A percentile compares a stretch with the other conserved stretches of the same genome.
Evolutionary conservation across 1,140 invertebrate species (phyloP).

Genomic region (Pseudomyrmex gracilis): DNA sequence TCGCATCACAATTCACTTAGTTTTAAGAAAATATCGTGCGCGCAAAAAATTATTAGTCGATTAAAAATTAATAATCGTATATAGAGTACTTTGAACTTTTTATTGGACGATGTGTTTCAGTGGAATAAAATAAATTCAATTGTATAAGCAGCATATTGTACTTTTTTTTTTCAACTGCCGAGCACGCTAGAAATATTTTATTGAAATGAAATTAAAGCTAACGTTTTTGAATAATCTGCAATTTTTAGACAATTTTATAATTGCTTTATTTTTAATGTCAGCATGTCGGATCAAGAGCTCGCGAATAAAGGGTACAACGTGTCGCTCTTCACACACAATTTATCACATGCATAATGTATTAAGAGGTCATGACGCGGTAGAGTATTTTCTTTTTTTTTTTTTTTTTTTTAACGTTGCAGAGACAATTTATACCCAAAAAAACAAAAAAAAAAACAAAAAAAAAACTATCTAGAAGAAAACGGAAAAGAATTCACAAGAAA

Average conservation of each 20-base stretch:
- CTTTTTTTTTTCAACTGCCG: too few species aligned
- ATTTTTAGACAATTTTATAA: background rate
- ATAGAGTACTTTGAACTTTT: conserved; percentile 1
- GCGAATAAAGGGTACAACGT: conserved; percentile 9
- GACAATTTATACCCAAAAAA: conserved; percentile 11
- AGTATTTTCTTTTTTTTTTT: conserved; percentile 34
- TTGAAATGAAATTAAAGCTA: too few species aligned
- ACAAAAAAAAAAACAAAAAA: background rate
- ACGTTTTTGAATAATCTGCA: background rate
- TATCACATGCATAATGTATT: conserved; percentile 25
- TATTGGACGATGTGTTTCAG: background rate
- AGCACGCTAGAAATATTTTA: background rate
- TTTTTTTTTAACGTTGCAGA: conserved; percentile 1
- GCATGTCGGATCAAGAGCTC: background rate
- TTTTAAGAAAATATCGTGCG: background rate
- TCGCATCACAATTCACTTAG: background rate
- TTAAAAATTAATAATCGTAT: background rate
- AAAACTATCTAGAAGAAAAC: background rate
- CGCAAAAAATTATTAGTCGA: background rate
- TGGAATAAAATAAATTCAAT: background rate
- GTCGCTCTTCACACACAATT: conserved; percentile 9
- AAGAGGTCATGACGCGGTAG: background rate
- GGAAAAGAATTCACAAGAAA: background rate
- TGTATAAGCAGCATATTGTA: background rate
- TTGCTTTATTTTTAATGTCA: conserved; percentile 5